These are phyloP conservation scores for Liasis olivaceus DNA, from an alignment of 2,797 vertebrate genomes.

Conservation along the genomic window DNA sequence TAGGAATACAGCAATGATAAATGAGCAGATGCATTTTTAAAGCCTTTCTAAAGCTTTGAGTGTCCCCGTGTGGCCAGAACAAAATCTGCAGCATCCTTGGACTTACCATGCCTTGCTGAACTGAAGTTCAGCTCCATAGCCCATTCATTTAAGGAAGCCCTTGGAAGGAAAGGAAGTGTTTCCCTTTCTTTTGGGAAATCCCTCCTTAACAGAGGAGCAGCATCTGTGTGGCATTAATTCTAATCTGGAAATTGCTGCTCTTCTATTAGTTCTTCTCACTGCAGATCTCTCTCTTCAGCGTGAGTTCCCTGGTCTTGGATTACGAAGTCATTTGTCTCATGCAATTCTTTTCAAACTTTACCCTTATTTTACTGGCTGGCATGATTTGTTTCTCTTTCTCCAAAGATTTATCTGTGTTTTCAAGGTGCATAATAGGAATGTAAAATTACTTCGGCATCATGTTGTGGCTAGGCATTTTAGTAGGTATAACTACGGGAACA, in stretches of 20 bases:
- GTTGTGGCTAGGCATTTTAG: neutral
- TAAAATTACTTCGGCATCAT: neutral
- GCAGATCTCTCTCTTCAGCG: conserved; percentile 30
- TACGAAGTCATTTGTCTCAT: conserved; percentile 1
- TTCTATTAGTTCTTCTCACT: conserved; percentile 50
- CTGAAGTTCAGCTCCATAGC: neutral
- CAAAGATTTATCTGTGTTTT: neutral
- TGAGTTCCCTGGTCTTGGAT: conserved; percentile 7
- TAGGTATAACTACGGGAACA: neutral
- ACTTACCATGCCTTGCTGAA: neutral
- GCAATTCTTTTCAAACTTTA: conserved; percentile 29
- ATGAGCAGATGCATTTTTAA: conserved; percentile 5
- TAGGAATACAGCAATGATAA: conserved; percentile 9
- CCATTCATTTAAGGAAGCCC: neutral
- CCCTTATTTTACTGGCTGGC: neutral
- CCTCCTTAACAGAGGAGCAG: conserved; percentile 25
- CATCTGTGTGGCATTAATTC: conserved; percentile 41
- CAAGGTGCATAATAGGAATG: neutral
- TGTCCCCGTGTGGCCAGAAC: conserved; percentile 77
- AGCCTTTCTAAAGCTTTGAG: conserved; percentile 71
- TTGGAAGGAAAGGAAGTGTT: neutral
- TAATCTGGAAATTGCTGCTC: conserved; percentile 53
- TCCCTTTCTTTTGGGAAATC: neutral
- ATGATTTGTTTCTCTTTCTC: neutral
- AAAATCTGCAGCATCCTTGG: conserved; percentile 63